Evolutionary conservation across 37 sponge, comb jelly and placozoan species (phyloP).

Genomic region (Eunapius fragilis): DNA sequence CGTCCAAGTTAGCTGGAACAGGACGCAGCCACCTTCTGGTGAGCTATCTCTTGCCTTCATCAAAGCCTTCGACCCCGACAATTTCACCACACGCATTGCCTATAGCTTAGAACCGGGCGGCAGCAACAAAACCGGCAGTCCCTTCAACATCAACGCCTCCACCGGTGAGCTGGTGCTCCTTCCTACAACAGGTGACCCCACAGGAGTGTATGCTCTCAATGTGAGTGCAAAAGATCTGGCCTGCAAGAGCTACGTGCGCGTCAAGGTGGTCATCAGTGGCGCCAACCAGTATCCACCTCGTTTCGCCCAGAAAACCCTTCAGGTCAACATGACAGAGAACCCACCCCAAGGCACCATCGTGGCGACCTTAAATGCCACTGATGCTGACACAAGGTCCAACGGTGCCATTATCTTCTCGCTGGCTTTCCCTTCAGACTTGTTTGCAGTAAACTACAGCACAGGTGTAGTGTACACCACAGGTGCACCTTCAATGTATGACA

Average conservation of each 20-base stretch:
- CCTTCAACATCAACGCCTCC: conserved; percentile 5
- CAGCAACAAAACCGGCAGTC: not conserved
- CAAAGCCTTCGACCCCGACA: conserved; percentile 60
- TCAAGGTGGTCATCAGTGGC: conserved; percentile 44
- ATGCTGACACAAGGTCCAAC: conserved; percentile 39
- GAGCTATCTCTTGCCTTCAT: conserved; percentile 10
- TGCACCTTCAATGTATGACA: conserved; percentile 40
- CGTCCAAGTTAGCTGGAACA: conserved; percentile 1
- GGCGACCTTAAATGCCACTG: conserved; percentile 38
- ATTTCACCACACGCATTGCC: conserved; percentile 13
- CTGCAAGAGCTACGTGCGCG: conserved; percentile 37
- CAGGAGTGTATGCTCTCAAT: conserved; percentile 38
- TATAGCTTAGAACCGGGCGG: conserved; percentile 7
- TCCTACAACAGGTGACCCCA: not conserved
- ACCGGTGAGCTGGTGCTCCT: conserved; percentile 43
- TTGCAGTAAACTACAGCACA: conserved; percentile 28
- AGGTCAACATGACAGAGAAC: conserved; percentile 42
- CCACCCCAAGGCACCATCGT: conserved; percentile 45
- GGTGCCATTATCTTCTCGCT: conserved; percentile 40
- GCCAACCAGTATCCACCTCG: conserved; percentile 38
- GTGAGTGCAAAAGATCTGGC: conserved; percentile 50
- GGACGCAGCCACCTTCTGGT: not conserved
- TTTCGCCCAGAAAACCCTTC: conserved; percentile 8
- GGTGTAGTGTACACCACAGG: conserved; percentile 42
- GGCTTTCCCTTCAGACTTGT: not conserved